phyloP scores from a whole-genome alignment of 2,113 vertebrate species.

The Amia ocellicauda region DNA sequence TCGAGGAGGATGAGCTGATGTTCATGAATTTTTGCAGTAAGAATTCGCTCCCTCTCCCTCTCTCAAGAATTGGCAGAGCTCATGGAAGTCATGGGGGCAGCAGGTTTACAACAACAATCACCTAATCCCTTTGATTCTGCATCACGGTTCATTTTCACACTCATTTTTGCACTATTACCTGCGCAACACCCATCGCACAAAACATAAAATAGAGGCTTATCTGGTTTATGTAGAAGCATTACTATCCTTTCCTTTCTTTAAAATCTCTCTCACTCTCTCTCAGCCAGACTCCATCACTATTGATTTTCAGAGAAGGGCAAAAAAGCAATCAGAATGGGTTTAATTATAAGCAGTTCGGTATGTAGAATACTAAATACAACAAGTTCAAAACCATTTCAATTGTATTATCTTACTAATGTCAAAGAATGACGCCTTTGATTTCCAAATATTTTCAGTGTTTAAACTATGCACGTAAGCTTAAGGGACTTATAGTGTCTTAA shows the following conservation, averaged over 20 bases:
- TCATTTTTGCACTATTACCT: not conserved
- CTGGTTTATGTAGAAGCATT: not conserved
- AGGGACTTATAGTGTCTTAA: no score
- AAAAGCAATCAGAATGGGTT: not conserved
- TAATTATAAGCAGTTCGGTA: not conserved
- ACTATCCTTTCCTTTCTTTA: not conserved
- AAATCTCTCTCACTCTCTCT: not conserved
- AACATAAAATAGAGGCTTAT: not conserved
- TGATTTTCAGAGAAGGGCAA: not conserved
- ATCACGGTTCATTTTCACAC: constrained; percentile 15
- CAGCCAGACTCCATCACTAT: not conserved
- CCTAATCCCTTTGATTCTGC: constrained; percentile 12
- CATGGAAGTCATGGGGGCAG: no score
- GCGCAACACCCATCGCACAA: not conserved
- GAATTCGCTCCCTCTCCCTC: no score
- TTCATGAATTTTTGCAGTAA: no score
- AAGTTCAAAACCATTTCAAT: no score
- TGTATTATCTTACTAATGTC: no score
- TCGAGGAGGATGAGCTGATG: no score
- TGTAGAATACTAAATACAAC: not conserved
- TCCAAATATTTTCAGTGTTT: no score
- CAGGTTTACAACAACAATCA: not conserved
- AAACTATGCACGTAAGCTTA: no score
- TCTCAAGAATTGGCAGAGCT: no score
- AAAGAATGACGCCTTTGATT: no score